phyloP scores from a whole-genome alignment of 1,140 invertebrate genomes.

The Ceratosolen solmsi region DNA sequence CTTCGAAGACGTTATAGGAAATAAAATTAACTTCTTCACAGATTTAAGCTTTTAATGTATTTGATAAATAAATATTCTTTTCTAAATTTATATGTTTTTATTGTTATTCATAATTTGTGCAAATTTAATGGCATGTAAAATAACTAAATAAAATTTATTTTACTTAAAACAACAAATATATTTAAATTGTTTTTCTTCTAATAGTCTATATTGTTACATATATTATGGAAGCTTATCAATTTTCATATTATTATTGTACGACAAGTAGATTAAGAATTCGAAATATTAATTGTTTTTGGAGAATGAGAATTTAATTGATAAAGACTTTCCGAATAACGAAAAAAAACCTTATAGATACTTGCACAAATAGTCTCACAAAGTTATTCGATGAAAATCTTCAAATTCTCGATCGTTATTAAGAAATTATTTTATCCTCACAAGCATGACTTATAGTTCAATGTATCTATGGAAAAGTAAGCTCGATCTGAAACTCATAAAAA shows the following conservation, averaged over 20 bases:
- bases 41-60: too few species aligned
- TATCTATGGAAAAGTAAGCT: background rate
- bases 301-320: background rate
- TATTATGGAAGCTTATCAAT: too few species aligned
- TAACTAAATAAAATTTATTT: background rate
- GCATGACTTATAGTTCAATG: background rate
- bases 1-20: background rate
- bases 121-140: background rate
- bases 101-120: background rate
- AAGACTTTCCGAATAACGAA: too few species aligned
- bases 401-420: background rate
- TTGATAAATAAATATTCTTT: too few species aligned
- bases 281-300: background rate
- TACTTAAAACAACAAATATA: too few species aligned
- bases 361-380: background rate
- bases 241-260: too few species aligned
- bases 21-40: background rate
- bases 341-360: background rate
- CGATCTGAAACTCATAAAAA: background rate
- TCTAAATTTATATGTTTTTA: background rate
- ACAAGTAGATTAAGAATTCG: background rate
- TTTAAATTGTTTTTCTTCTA: too few species aligned
- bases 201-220: too few species aligned
- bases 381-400: background rate
- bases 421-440: background rate